These are phyloP conservation scores for Gambusia affinis DNA, from an alignment of 2,113 vertebrate genomes.

Conservation along the genomic window DNA sequence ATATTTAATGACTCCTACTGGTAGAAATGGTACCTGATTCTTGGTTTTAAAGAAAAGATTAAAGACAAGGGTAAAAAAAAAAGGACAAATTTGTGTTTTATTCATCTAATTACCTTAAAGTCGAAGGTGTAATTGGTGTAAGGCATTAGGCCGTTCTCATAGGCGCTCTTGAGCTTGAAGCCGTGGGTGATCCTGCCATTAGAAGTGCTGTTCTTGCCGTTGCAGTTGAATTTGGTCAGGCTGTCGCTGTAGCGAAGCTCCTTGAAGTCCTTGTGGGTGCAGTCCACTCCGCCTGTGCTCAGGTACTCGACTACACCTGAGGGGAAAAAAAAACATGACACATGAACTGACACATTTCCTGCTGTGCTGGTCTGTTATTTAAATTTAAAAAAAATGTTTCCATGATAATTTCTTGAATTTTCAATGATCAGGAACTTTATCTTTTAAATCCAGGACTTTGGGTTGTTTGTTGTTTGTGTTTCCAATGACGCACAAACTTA, in stretches of 20 bases:
- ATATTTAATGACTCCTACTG: no score
- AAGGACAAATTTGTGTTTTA: fast-evolving
- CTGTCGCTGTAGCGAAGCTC: conserved; percentile 96
- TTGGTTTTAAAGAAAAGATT: not conserved
- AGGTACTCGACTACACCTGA: conserved; percentile 97
- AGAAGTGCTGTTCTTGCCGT: conserved; percentile 93
- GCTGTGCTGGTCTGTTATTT: not conserved
- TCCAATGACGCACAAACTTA: no score
- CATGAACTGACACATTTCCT: not conserved
- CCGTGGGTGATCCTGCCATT: conserved; percentile 95
- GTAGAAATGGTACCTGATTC: no score
- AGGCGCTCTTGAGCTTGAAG: conserved; percentile 98
- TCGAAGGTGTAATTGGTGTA: conserved; percentile 98
- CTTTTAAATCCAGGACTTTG: no score
- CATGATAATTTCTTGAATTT: no score
- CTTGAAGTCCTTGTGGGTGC: conserved; percentile 99
- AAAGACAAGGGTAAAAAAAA: not conserved
- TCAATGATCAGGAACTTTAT: no score
- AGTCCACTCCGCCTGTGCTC: conserved; percentile 95
- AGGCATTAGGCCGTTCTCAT: conserved; percentile 97
- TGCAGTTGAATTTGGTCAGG: conserved; percentile 97
- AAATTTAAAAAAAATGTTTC: no score
- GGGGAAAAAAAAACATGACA: not conserved
- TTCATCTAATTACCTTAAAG: conserved; percentile 86
- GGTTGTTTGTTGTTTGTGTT: no score